Evolutionary conservation across 2,888 invertebrate genomes (phyloP), one percentile per base, ranked within the genome.

Genomic region (Athalia cordata): DNA sequence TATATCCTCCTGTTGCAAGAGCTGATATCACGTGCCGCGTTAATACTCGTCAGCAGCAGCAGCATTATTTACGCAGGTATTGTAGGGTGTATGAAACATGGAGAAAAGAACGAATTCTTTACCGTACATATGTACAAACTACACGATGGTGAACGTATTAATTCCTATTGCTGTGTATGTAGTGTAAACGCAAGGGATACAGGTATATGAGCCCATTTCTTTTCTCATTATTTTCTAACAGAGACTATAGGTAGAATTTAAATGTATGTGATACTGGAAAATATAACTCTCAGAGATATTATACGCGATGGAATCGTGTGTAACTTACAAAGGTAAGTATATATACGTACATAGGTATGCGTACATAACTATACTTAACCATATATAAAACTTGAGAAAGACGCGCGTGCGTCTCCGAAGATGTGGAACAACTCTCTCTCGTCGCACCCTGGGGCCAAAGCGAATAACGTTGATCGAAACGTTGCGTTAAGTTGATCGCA

Each of bases 391-490:
- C 50, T 64, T 62, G 75, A 50, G 75, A 62, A 64, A 64, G 64
- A 72, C 72, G 62, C 75, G 62, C 75, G 61, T 57, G 75, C 75
- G 75, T 75, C 75, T 75, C 64, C 75, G 62, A 64, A 75, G 75
- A 75, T 75, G 75, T 75, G 75, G 75, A 75, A 75, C 75, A 75
- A 75, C 75, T 75, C 75, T 75, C 75, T 75, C 75, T 49, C 75
- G 64, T 75, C 75, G 75, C 75, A 75, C 75, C 75, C 75, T 50
- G 62, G 52, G 75, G 75, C 75, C 75, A 43, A 6, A 50, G n/a
- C 8, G 50, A 70, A 13, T 55, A 57, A 43, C 57, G 55, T 43
- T 9, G 70, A 70, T 55, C 70, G 15, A 52, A 15, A 47, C 50
- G 47, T 11, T 11, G 11, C 9, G 11, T 5, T 64, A 47, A 68